Evolutionary conservation across 2,797 vertebrate genomes (phyloP), one percentile per base, ranked within the genome.

Genomic region (Hybognathus amarus): DNA sequence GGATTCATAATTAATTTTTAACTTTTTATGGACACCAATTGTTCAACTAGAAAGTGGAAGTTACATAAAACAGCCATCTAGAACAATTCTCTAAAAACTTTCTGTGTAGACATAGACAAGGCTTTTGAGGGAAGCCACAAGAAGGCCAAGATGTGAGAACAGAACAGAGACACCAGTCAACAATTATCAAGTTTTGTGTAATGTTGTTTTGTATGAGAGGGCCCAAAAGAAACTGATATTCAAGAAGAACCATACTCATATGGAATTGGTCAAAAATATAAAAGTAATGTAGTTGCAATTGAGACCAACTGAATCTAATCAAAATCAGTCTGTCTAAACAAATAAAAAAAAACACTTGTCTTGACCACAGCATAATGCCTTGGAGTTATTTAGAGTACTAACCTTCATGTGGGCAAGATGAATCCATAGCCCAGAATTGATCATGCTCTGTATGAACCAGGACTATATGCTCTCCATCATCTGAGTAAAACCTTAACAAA

Each of bases 351-450:
- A 54, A 12, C 22, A 47, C 69, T 24, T 74, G n/a, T 15, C 1
- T 77, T 50, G 20, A 13, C 5, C 15, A 69, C 45, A 1, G 10
- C 20, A 68, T 27, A 6, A 36, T 27, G 10, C 15, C 56, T 27
- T 9, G 15, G 1, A 27, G 2, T 33, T 54, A 1, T 47, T 30
- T 63, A 30, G 2, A 22, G 33, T 52, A 63, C 68, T 61, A 42
- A 93, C 93, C 93, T 93, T 93, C 92, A 86, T 93, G 93, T 4
- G 93, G 93, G 79, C 93, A 93, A 45, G 92, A 88, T n/a, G 92
- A 91, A 80, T 93, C 93, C 92, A 93, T 93, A 17, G 93, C 92
- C 86, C 91, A 92, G 80, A 91, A 93, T 13, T 81, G 33, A 10
- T 88, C 90, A 80, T 91, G 86, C 18, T 90, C 87, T n/a, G 90